Conservation (phyloP, 2,113 vertebrate species). For the Xyliphius kryptos region DNA sequence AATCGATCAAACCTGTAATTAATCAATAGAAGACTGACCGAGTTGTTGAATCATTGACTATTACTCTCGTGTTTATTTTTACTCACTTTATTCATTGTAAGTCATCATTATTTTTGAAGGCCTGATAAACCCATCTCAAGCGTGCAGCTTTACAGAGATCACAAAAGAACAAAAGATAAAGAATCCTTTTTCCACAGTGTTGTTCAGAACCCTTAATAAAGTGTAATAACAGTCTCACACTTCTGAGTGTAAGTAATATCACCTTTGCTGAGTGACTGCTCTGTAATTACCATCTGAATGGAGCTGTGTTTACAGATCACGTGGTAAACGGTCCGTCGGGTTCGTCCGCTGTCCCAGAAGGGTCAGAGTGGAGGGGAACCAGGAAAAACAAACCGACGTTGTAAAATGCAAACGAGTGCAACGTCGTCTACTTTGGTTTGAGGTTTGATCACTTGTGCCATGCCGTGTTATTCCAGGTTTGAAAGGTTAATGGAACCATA, state of each 20-base stretch:
- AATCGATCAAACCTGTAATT: no score
- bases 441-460: not conserved
- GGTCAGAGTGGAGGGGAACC: not conserved
- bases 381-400: slow-evolving; percentile 23
- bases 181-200: no score
- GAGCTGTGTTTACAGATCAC: not conserved
- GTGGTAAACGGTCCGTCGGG: slow-evolving; percentile 8
- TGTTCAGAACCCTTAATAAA: no score
- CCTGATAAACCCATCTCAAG: no score
- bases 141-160: no score
- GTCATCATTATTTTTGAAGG: not conserved
- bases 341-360: no score
- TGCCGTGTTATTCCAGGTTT: no score
- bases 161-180: no score
- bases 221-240: not conserved
- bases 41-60: no score
- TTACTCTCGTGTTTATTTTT: no score
- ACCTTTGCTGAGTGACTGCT: slow-evolving; percentile 2
- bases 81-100: not conserved
- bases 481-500: no score
- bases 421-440: not conserved
- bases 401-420: slow-evolving; percentile 15
- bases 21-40: no score
- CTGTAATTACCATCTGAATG: slow-evolving; percentile 29
- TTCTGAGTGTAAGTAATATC: not conserved